Evolutionary conservation across 2,888 invertebrate species (phyloP), one percentile per base, ranked within the genome.

Genomic region (Caenorhabditis sp.): DNA sequence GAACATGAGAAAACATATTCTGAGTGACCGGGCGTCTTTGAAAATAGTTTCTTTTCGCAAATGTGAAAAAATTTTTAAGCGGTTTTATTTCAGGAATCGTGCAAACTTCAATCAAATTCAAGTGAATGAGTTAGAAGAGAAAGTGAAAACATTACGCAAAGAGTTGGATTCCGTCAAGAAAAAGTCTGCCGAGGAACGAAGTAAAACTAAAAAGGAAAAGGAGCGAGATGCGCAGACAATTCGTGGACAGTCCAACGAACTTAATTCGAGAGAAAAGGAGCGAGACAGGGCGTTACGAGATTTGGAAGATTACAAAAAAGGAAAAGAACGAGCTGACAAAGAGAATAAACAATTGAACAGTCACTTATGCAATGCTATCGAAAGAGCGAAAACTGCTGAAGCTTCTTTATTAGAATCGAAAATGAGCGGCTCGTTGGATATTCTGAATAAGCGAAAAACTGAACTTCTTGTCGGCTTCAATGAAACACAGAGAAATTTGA

Each of bases 161-260:
- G 80, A 82, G 26, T 43, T 78, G 37, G 82, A 82, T 37, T 62
- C 68, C 23, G 37, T 79, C 55, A 80, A 81, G 65, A 82, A 82
- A 73, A 79, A 80, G 70, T 63, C 71, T 8, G 62, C 68, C 2
- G 81, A 81, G 26, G 81, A 81, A 54, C 66, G 76, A 36, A 55
- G 65, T 10, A 77, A 77, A 68, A 50, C 63, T 12, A 81, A 76
- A 51, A 78, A 77, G 60, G 80, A 81, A 53, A 69, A 77, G 60
- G 80, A 74, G 23, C 63, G 68, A 21, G 66, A 63, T 24, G 21
- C 55, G 14, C 69, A 74, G 27, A 62, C 63, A 19, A 66, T 74
- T n/a, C 60, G 66, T 14, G 66, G 62, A 43, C 74, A 74, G 37
- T 27, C 74, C 1, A 62, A 64, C 19, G 74, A 74, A 36, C 63